Evolutionary conservation across 2,888 invertebrate genomes (phyloP).

Genomic region (Cylindroiulus punctatus): DNA sequence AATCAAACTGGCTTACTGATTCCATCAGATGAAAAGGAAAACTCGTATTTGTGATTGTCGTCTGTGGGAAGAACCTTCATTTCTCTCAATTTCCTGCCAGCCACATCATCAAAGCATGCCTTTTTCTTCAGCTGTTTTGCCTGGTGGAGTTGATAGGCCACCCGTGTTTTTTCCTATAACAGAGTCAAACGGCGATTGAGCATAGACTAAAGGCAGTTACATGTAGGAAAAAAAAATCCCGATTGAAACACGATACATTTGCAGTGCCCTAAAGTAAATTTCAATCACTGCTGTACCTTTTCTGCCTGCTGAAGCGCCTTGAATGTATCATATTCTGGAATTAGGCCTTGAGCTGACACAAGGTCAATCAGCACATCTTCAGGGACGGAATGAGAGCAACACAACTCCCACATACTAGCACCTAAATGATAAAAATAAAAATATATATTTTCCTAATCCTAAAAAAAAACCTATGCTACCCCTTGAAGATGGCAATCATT

Average conservation of each 20-base stretch:
- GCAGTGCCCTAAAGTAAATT: too few relatives aligned
- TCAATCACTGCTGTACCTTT: neutral
- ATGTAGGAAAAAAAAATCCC: too few relatives aligned
- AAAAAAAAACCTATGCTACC: too few relatives aligned
- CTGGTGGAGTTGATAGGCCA: neutral
- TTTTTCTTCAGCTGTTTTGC: neutral
- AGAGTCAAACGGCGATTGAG: slow-evolving; percentile 63
- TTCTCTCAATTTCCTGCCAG: neutral
- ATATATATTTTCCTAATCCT: neutral
- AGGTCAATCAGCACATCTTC: slow-evolving; percentile 76
- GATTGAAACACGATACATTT: too few relatives aligned
- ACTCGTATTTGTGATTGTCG: slow-evolving; percentile 54
- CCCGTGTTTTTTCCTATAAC: neutral
- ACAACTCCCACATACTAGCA: slow-evolving; percentile 77
- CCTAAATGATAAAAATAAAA: slow-evolving; percentile 66
- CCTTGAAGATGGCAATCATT: too few relatives aligned
- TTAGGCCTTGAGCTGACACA: slow-evolving; percentile 73
- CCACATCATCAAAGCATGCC: neutral
- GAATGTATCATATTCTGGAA: slow-evolving; percentile 69
- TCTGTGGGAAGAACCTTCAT: slow-evolving; percentile 35
- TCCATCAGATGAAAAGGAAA: slow-evolving; percentile 1
- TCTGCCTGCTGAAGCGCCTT: slow-evolving; percentile 13
- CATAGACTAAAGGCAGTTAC: too few relatives aligned
- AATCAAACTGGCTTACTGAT: neutral
- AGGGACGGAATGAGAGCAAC: slow-evolving; percentile 82